Evolutionary conservation across 2,888 invertebrate species (phyloP).

Genomic region (Lydus trimaculatus): DNA sequence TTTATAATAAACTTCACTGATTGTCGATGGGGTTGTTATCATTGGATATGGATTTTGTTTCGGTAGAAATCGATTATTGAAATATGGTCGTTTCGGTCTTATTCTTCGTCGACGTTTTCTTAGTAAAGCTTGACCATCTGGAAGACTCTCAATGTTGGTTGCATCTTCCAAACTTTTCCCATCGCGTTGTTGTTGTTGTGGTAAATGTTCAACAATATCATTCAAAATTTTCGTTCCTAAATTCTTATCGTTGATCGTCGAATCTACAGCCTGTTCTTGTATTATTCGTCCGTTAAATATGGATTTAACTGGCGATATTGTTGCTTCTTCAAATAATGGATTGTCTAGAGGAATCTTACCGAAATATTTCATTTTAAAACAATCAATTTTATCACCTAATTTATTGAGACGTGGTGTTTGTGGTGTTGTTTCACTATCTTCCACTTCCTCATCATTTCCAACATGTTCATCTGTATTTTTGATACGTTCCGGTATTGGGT

Average conservation of each 20-base stretch:
- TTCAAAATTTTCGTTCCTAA: neutral
- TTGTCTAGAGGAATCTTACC: constrained; percentile 78
- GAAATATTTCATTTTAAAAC: constrained; percentile 77
- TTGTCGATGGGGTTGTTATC: neutral
- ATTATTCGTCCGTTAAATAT: constrained; percentile 44
- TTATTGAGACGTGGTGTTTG: constrained; percentile 66
- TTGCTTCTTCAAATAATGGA: constrained; percentile 72
- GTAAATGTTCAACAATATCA: neutral
- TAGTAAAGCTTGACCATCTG: constrained; percentile 35
- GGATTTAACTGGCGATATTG: constrained; percentile 63
- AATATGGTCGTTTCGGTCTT: constrained; percentile 20
- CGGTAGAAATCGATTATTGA: constrained; percentile 27
- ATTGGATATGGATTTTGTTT: constrained; percentile 14
- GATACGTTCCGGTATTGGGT: constrained; percentile 64
- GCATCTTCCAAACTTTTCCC: constrained; percentile 15
- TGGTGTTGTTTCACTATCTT: constrained; percentile 50
- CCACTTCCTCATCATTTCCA: constrained; percentile 32
- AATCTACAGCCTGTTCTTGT: neutral
- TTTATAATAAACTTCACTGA: constrained; percentile 57
- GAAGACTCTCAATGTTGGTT: constrained; percentile 22
- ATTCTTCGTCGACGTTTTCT: constrained; percentile 19
- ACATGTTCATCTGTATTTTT: constrained; percentile 53
- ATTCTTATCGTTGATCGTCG: neutral
- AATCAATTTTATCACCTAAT: constrained; percentile 77
- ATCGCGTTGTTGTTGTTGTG: neutral